Percentiles rank a stretch among this genome's conserved stretches.
These are phyloP conservation scores for Erpobdella octoculata DNA, from an alignment of 2,888 invertebrate genomes.

Conservation along the genomic window DNA sequence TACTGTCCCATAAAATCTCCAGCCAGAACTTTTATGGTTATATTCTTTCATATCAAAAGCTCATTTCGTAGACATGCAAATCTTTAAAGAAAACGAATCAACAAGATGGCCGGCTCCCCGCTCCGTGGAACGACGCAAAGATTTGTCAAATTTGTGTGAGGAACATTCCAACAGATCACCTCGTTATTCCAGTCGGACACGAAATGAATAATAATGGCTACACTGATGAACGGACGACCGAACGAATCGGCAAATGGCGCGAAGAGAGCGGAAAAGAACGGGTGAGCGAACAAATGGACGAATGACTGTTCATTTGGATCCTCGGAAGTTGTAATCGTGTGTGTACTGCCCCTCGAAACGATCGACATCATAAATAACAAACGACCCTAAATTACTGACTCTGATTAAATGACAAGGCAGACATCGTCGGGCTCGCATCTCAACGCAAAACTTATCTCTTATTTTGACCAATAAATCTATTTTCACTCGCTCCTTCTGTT, in stretches of 20 bases:
- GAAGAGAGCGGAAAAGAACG: constrained; percentile 5
- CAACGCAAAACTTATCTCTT: not conserved
- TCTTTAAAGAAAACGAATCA: too few species aligned
- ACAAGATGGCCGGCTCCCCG: too few species aligned
- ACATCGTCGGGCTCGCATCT: too few species aligned
- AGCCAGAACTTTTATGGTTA: not conserved
- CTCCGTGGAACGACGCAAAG: too few species aligned
- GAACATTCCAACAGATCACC: not conserved
- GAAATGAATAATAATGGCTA: constrained; percentile 7
- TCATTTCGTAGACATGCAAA: not conserved
- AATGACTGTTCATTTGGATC: constrained; percentile 10
- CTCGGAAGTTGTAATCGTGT: constrained; percentile 12
- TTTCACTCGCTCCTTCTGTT: too few species aligned
- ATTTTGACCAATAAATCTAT: not conserved
- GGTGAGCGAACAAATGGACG: constrained; percentile 12
- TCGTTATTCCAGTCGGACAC: constrained; percentile 6
- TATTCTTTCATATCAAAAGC: not conserved
- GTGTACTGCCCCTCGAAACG: not conserved
- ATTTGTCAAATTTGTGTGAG: not conserved
- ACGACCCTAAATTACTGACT: not conserved
- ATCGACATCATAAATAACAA: constrained; percentile 1
- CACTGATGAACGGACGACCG: constrained; percentile 2
- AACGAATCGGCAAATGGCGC: constrained; percentile 12
- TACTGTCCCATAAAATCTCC: not conserved
- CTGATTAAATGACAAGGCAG: not conserved